Percentiles rank a stretch among this genome's conserved stretches.
Evolutionary conservation across 1,140 invertebrate species (phyloP).

Genomic region (Manduca sexta): DNA sequence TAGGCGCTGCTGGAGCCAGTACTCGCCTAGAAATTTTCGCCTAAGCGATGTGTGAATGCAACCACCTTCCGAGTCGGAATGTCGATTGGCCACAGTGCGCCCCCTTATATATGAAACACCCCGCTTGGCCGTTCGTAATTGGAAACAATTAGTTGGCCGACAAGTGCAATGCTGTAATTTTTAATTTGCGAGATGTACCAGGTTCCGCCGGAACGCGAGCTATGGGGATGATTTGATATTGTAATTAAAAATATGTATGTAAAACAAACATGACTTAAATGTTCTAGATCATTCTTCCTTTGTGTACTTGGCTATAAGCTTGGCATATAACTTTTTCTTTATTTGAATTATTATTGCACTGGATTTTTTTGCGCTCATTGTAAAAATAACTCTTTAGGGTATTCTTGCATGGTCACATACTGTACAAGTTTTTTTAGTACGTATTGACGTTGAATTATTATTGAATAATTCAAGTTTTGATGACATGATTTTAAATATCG

Average conservation of each 20-base stretch:
- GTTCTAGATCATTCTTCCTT: background rate
- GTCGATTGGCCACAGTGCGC: conserved; percentile 38
- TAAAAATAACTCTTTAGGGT: too few species aligned
- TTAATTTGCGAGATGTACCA: conserved; percentile 44
- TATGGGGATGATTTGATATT: background rate
- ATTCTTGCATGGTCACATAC: too few species aligned
- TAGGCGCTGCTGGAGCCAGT: conserved; percentile 63
- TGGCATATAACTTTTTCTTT: too few species aligned
- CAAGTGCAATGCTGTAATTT: conserved; percentile 60
- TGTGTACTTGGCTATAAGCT: background rate
- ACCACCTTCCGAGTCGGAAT: conserved; percentile 57
- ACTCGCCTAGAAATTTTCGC: conserved; percentile 68
- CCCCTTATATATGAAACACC: conserved; percentile 63
- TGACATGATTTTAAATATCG: too few species aligned
- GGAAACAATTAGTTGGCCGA: conserved; percentile 59
- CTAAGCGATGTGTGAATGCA: conserved; percentile 58
- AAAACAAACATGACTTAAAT: too few species aligned
- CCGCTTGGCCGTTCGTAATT: conserved; percentile 53
- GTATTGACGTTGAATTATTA: too few species aligned
- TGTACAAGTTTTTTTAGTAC: too few species aligned
- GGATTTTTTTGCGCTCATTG: too few species aligned
- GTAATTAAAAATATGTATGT: background rate
- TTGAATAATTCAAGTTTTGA: too few species aligned
- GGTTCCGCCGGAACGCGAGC: conserved; percentile 23
- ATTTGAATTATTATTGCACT: too few species aligned